phyloP scores from a whole-genome alignment of 2,113 vertebrate species.

The Beaufortia kweichowensis region DNA sequence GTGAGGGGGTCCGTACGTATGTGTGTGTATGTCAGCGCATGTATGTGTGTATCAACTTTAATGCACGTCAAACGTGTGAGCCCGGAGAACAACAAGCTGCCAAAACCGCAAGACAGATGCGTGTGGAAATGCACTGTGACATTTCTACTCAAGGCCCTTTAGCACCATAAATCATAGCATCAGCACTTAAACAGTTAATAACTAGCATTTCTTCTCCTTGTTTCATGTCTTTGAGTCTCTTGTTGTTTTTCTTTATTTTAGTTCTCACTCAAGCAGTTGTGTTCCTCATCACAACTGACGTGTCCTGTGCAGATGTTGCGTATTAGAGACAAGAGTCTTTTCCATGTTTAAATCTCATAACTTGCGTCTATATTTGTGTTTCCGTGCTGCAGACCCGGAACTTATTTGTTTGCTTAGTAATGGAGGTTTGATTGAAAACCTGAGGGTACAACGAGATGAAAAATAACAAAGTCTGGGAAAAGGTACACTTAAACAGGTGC shows the following conservation, averaged over 20 bases:
- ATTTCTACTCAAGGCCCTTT: conserved; percentile 82
- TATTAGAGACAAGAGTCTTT: conserved; percentile 69
- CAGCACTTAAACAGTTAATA: conserved; percentile 82
- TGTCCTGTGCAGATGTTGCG: conserved; percentile 72
- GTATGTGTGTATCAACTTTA: conserved; percentile 59
- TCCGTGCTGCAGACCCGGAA: conserved; percentile 68
- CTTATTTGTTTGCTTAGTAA: conserved; percentile 77
- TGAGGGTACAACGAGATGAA: conserved; percentile 78
- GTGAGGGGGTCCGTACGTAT: conserved; percentile 20
- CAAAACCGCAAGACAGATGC: conserved; percentile 86
- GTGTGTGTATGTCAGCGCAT: conserved; percentile 21
- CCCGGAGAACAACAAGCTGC: conserved; percentile 80
- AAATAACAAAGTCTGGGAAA: conserved; percentile 74
- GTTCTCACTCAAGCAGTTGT: not conserved
- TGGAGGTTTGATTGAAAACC: conserved; percentile 74
- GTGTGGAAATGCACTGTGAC: conserved; percentile 84
- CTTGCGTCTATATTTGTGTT: conserved; percentile 78
- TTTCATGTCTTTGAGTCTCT: too few relatives aligned
- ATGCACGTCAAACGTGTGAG: conserved; percentile 83
- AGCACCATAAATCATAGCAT: conserved; percentile 84
- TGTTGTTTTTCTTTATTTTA: too few relatives aligned
- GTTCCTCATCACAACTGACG: conserved; percentile 33
- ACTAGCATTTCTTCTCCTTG: conserved; percentile 53
- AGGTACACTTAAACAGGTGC: conserved; percentile 72
- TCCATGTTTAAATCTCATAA: conserved; percentile 73